These are phyloP conservation scores for Stenoptilia bipunctidactyla DNA, from an alignment of 2,888 invertebrate genomes.

Conservation along the genomic window DNA sequence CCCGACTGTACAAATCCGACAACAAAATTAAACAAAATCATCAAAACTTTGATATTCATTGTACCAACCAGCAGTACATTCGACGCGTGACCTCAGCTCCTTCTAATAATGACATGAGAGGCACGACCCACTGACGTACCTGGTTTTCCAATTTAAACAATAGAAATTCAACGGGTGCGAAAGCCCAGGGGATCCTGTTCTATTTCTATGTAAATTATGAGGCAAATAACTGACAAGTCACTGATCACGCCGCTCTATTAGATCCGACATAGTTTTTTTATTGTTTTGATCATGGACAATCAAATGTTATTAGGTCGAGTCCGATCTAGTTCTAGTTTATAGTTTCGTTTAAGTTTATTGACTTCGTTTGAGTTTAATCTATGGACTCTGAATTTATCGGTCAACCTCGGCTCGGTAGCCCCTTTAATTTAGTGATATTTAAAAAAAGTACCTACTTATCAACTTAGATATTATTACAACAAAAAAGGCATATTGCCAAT, in stretches of 20 bases:
- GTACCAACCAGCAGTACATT: conserved; percentile 6
- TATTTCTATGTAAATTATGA: conserved; percentile 70
- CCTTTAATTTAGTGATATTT: no score
- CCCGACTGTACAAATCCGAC: no score
- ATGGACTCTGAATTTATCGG: no score
- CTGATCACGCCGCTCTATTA: neutral
- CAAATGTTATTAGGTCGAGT: conserved; percentile 2
- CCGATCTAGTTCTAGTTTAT: no score
- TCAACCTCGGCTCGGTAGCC: no score
- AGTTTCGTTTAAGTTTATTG: no score
- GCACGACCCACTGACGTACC: conserved; percentile 54
- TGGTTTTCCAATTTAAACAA: conserved; percentile 72
- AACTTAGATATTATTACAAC: no score
- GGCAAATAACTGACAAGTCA: conserved; percentile 44
- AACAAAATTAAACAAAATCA: conserved; percentile 15
- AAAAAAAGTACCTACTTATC: no score
- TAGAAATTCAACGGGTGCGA: conserved; percentile 69
- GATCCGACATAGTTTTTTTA: conserved; percentile 7
- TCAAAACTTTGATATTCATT: neutral
- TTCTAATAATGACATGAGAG: conserved; percentile 58
- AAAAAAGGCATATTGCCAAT: no score
- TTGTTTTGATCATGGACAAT: conserved; percentile 6
- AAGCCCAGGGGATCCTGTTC: conserved; percentile 57
- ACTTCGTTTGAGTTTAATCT: no score
- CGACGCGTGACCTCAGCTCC: conserved; percentile 27